Evolutionary conservation across 1,140 invertebrate species (phyloP).

Genomic region (Rhizoglyphus robini): DNA sequence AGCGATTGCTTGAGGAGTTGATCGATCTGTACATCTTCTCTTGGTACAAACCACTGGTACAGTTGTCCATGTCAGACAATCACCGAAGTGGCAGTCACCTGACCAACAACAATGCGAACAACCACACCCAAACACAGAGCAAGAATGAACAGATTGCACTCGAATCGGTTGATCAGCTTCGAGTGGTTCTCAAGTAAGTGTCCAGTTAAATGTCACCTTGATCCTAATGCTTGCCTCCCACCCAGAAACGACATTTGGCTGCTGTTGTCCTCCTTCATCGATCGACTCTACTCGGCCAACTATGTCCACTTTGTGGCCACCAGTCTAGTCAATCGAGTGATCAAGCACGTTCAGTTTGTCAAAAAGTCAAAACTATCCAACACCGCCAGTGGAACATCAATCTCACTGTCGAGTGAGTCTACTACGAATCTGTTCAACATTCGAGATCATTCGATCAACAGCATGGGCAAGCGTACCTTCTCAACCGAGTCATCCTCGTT

Average conservation of each 20-base stretch:
- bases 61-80: too few relatives aligned
- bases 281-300: neutral
- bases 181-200: neutral
- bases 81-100: neutral
- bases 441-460: too few relatives aligned
- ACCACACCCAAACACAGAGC: neutral
- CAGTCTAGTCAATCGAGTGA: neutral
- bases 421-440: too few relatives aligned
- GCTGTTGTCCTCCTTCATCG: conserved; percentile 3
- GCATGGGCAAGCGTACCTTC: too few relatives aligned
- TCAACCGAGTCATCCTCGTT: too few relatives aligned
- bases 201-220: neutral
- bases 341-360: neutral
- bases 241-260: neutral
- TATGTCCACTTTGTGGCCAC: neutral
- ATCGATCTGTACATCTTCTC: neutral
- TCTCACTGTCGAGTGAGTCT: neutral
- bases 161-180: neutral
- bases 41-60: conserved; percentile 3
- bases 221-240: neutral
- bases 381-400: neutral
- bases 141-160: neutral
- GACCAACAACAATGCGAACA: neutral
- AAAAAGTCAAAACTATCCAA: neutral
- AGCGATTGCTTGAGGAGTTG: neutral